Evolutionary conservation across 2,797 vertebrate genomes (phyloP).

Genomic region (Mormyrus proboscirostris): DNA sequence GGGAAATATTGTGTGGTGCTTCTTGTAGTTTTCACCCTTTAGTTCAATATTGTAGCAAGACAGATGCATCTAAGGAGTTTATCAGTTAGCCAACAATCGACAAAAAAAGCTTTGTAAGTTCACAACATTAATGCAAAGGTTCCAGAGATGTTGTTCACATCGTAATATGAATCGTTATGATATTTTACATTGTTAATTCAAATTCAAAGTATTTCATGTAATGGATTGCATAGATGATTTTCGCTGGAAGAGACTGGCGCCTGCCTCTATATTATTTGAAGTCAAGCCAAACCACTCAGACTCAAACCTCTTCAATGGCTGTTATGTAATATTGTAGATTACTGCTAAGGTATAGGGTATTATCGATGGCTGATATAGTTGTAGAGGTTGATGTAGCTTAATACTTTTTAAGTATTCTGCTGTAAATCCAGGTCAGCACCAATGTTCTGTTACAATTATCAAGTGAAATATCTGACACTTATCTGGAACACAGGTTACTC

Average conservation of each 20-base stretch:
- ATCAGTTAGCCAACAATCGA: background rate
- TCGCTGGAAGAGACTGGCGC: background rate
- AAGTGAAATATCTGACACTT: background rate
- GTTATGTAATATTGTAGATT: background rate
- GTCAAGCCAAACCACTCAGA: background rate
- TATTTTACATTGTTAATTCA: background rate
- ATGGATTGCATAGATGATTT: background rate
- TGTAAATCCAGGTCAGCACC: background rate
- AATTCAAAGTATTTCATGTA: background rate
- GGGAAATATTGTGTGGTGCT: background rate
- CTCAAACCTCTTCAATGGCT: background rate
- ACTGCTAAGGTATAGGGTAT: background rate
- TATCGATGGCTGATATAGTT: background rate
- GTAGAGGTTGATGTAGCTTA: background rate
- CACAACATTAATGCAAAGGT: background rate
- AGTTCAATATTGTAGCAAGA: background rate
- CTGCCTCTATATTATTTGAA: background rate
- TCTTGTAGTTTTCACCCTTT: background rate
- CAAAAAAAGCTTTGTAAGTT: background rate
- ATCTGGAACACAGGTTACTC: background rate
- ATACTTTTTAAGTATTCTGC: background rate
- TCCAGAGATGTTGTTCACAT: background rate
- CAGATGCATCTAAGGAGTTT: background rate
- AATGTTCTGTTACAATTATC: background rate
- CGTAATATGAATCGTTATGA: background rate